Evolutionary conservation across 2,888 invertebrate genomes (phyloP).

Genomic region (Blastobasis adustella): DNA sequence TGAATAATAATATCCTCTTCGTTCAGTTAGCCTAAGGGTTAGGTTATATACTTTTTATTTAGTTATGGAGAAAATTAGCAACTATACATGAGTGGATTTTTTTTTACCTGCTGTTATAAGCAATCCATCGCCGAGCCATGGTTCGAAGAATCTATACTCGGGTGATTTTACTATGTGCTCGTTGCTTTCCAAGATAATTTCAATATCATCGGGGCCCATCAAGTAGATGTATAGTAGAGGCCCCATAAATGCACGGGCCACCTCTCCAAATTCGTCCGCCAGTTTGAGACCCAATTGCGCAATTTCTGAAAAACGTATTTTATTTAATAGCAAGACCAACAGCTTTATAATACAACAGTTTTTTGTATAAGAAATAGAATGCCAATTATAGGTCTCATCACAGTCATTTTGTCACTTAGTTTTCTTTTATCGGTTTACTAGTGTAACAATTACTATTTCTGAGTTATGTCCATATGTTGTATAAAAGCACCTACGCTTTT

Average conservation of each 20-base stretch:
- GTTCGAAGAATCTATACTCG: constrained; percentile 84
- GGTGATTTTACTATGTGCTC: constrained; percentile 84
- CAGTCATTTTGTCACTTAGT: too few species aligned
- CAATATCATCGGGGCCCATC: constrained; percentile 80
- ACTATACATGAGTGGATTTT: background rate
- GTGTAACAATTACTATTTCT: too few species aligned
- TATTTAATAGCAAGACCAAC: too few species aligned
- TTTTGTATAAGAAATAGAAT: too few species aligned
- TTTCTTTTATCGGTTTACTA: too few species aligned
- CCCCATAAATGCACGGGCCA: constrained; percentile 80
- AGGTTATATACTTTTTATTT: background rate
- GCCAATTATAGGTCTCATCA: too few species aligned
- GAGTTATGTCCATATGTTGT: too few species aligned
- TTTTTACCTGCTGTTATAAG: constrained; percentile 81
- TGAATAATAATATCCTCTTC: too few species aligned
- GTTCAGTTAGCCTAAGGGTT: background rate
- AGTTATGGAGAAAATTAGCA: background rate
- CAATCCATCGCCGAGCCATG: constrained; percentile 87
- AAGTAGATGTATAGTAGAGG: constrained; percentile 80
- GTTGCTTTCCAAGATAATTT: constrained; percentile 82
- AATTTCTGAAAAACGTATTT: constrained; percentile 65
- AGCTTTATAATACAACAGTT: too few species aligned
- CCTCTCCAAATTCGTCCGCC: constrained; percentile 66
- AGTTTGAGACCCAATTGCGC: constrained; percentile 61
- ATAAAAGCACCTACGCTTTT: too few species aligned